phyloP scores from a whole-genome alignment of 2,888 invertebrate species.

The Ophonus ardosiacus region DNA sequence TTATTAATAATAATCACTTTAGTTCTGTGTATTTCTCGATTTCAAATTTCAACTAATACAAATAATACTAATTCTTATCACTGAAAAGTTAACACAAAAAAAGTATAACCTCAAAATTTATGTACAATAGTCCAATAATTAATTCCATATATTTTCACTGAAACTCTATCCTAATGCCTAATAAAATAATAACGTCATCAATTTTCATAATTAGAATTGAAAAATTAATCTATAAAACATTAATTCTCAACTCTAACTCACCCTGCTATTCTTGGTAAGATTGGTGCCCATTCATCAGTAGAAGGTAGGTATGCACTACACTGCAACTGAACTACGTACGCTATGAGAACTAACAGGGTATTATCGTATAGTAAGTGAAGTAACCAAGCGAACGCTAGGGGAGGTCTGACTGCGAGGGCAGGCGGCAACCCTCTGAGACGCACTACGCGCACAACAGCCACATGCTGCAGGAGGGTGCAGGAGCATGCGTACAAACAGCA shows the following conservation, averaged over 20 bases:
- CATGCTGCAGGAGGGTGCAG: background rate
- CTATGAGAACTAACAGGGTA: background rate
- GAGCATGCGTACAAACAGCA: background rate
- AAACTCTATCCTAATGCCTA: too few species aligned
- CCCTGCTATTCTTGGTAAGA: constrained; percentile 76
- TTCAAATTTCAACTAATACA: too few species aligned
- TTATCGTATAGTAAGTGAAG: constrained; percentile 23
- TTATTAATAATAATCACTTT: too few species aligned
- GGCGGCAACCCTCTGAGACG: constrained; percentile 24
- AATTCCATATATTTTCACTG: too few species aligned
- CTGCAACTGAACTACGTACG: background rate
- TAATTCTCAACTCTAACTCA: constrained; percentile 70
- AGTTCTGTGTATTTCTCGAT: too few species aligned
- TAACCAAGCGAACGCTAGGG: background rate
- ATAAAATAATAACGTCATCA: too few species aligned
- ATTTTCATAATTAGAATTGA: background rate
- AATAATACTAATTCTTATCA: too few species aligned
- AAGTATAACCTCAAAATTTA: too few species aligned
- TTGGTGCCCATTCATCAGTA: constrained; percentile 77
- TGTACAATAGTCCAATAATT: too few species aligned
- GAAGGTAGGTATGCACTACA: background rate
- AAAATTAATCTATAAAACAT: background rate
- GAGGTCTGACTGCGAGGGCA: constrained; percentile 7
- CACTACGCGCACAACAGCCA: background rate
- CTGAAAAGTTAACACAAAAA: too few species aligned